Evolutionary conservation across 1,140 invertebrate genomes (phyloP), one percentile per base, ranked within the genome.

Genomic region (Periplaneta americana): DNA sequence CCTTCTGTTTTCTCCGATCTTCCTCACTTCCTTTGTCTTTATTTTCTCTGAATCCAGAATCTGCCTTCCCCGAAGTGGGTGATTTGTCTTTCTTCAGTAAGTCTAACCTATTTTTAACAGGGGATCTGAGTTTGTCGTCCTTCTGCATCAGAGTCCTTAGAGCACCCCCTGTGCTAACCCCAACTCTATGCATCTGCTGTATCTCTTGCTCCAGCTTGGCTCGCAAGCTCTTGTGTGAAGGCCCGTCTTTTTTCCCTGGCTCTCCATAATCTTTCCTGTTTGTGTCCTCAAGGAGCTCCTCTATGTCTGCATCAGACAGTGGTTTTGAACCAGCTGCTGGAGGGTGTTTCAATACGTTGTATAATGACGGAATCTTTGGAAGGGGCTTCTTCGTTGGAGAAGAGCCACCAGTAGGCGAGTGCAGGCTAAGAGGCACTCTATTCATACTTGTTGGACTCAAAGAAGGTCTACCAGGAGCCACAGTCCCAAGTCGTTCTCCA

Each of bases 121-220:
- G 37, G 8, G 39, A 28, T 36, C 34, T 80, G 2, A 37, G 9
- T 80, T 39, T 48, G 9, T 57, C 79, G 33, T 80, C 74, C 34
- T 81, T 81, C 15, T 31, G 36, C 17, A 77, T 35, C 31, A 81
- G 28, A 36, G 34, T 35, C 10, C 82, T 32, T 31, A 82, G 75
- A 10, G 78, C 78, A 34, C 82, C 82, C n/a, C 82, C 78, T n/a
- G 78, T 80, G n/a, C 78, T 80, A 74, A 82, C 79, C 9, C 82
- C 82, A 32, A 82, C 82, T 22, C 82, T 78, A 79, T 82, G 82
- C 57, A 82, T 78, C 36, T 82, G 80, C 15, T 76, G 66, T n/a
- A 82, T 82, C 34, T 82, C 82, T 34, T 39, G 35, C n/a, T 74
- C 78, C 28, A 82, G 48, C n/a, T 82, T 82, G 8, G 78, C 82